phyloP scores from a whole-genome alignment of 1,140 invertebrate species.

The Melitaea cinxia region DNA sequence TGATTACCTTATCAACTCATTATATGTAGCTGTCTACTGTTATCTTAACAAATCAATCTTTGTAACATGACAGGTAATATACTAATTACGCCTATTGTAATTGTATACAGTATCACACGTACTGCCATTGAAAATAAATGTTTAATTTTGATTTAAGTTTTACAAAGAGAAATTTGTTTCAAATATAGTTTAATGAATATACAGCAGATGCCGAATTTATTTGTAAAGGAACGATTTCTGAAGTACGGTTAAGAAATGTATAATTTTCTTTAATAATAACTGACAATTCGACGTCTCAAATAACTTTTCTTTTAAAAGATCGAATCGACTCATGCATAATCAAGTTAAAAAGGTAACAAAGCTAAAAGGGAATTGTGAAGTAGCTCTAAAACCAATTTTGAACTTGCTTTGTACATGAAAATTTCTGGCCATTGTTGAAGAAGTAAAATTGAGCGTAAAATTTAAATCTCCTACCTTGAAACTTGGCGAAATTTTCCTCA shows the following conservation, averaged over 20 bases:
- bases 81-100: too few species aligned
- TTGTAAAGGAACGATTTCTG: too few species aligned
- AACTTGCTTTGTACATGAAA: constrained; percentile 36
- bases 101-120: too few species aligned
- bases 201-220: too few species aligned
- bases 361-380: constrained; percentile 24
- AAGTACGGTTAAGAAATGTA: background rate
- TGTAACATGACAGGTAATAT: too few species aligned
- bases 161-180: too few species aligned
- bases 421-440: constrained; percentile 34
- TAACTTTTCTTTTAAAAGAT: background rate
- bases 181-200: too few species aligned
- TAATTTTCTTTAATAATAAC: background rate
- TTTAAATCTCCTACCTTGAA: constrained; percentile 26
- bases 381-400: constrained; percentile 38
- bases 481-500: constrained; percentile 28
- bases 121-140: too few species aligned
- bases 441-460: constrained; percentile 39
- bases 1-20: too few species aligned
- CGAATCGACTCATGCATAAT: constrained; percentile 6
- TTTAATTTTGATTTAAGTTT: too few species aligned
- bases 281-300: background rate
- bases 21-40: too few species aligned
- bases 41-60: too few species aligned
- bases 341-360: constrained; percentile 27